phyloP scores from a whole-genome alignment of 2,113 vertebrate species.

The Rissa tridactyla region DNA sequence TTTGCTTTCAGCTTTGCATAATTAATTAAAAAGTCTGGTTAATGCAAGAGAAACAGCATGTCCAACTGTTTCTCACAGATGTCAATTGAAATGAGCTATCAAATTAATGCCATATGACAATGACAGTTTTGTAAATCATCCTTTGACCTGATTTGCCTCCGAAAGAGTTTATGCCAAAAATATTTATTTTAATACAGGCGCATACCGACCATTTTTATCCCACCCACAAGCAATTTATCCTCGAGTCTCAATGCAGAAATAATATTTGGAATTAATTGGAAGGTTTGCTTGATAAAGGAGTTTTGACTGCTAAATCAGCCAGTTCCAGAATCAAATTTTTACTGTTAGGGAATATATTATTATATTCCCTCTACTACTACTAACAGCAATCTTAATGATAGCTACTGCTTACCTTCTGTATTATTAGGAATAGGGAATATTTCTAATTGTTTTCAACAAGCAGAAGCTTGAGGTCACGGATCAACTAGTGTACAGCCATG shows the following conservation, averaged over 20 bases:
- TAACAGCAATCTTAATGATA: background rate
- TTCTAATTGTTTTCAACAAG: background rate
- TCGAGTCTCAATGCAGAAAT: background rate
- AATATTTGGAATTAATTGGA: background rate
- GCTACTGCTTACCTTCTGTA: background rate
- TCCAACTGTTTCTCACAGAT: conserved; percentile 62
- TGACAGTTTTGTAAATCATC: conserved; percentile 61
- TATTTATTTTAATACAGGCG: background rate
- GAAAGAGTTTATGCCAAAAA: conserved; percentile 23
- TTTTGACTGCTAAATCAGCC: background rate
- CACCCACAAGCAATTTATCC: background rate
- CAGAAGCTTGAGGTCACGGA: background rate
- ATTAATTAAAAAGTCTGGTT: conserved; percentile 52
- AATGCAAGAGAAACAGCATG: conserved; percentile 4
- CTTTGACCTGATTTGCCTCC: conserved; percentile 56
- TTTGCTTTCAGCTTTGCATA: conserved; percentile 38
- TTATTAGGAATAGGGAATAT: background rate
- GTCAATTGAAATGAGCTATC: conserved; percentile 54
- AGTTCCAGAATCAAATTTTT: background rate
- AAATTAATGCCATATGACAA: conserved; percentile 66
- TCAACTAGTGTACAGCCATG: background rate
- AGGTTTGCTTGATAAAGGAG: background rate
- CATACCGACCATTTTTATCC: background rate
- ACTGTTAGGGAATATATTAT: background rate
- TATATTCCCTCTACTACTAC: background rate